phyloP scores from a whole-genome alignment of 64 coral and sea anemone genomes.

The Catalaphyllia jardinei region DNA sequence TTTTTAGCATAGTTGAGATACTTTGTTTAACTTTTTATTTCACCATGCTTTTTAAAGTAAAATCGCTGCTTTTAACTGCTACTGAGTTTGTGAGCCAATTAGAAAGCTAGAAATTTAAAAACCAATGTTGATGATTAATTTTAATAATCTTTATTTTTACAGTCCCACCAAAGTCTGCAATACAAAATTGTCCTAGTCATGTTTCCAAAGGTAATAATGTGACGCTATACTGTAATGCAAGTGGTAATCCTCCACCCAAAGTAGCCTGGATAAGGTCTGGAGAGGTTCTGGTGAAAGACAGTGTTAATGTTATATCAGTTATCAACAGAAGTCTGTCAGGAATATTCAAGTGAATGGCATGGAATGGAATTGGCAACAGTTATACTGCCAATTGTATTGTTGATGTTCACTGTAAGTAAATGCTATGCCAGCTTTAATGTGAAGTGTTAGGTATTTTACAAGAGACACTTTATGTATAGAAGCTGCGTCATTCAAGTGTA shows the following conservation, averaged over 20 bases:
- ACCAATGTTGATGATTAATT: no score
- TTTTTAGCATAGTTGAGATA: no score
- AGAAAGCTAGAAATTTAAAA: no score
- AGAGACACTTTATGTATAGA: no score
- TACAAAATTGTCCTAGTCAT: neutral
- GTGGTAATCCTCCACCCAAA: slow-evolving; percentile 2
- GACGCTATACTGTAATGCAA: slow-evolving; percentile 18
- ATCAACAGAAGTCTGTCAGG: neutral
- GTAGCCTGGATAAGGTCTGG: neutral
- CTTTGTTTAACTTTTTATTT: no score
- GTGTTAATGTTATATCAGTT: neutral
- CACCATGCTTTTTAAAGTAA: no score
- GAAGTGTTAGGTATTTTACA: no score
- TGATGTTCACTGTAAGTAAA: slow-evolving; percentile 24
- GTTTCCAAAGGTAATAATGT: neutral
- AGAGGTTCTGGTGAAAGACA: neutral
- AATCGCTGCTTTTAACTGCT: no score
- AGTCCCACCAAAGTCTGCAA: neutral
- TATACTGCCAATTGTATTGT: neutral
- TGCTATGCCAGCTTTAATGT: neutral
- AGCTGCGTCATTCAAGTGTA: no score
- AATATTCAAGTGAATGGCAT: neutral
- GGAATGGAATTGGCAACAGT: neutral
- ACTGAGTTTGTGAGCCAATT: no score
- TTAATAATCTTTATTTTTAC: neutral